Conservation (phyloP, 2,113 vertebrate genomes). For the Notiomystis cincta region DNA sequence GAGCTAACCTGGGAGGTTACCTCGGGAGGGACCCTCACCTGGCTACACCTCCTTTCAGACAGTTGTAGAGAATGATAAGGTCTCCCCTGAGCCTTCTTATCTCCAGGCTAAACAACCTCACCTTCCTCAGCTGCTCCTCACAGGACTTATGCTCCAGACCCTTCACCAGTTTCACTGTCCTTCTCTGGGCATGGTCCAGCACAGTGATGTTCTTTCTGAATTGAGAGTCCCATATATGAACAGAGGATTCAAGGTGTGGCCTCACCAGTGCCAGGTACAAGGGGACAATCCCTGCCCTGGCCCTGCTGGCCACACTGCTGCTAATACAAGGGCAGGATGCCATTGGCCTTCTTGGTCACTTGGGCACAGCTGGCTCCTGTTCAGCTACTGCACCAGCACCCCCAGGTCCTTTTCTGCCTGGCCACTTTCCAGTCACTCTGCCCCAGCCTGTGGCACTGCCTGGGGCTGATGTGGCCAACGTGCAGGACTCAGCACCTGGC, state of each 20-base stretch:
- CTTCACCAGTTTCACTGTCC: neutral
- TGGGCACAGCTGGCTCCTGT: neutral
- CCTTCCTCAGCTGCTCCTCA: neutral
- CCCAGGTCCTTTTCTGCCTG: neutral
- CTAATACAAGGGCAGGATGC: neutral
- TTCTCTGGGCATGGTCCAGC: neutral
- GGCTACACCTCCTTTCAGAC: neutral
- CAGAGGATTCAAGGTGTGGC: rapidly evolving
- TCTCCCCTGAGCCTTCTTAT: neutral
- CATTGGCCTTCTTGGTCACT: neutral
- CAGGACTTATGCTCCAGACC: neutral
- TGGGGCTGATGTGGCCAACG: neutral
- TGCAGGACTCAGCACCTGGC: neutral
- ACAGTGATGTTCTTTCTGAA: too few species aligned
- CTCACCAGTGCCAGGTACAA: rapidly evolving
- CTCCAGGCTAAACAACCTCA: neutral
- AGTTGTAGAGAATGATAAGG: neutral
- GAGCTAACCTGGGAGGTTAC: too few species aligned
- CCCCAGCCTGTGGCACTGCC: rapidly evolving
- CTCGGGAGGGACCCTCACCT: too few species aligned
- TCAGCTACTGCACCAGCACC: neutral
- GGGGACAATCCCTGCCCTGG: rapidly evolving
- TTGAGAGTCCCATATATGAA: rapidly evolving
- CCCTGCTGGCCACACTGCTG: neutral
- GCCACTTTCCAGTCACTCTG: neutral